phyloP scores from a whole-genome alignment of 2,888 invertebrate species.

The Hybos culiciformis region DNA sequence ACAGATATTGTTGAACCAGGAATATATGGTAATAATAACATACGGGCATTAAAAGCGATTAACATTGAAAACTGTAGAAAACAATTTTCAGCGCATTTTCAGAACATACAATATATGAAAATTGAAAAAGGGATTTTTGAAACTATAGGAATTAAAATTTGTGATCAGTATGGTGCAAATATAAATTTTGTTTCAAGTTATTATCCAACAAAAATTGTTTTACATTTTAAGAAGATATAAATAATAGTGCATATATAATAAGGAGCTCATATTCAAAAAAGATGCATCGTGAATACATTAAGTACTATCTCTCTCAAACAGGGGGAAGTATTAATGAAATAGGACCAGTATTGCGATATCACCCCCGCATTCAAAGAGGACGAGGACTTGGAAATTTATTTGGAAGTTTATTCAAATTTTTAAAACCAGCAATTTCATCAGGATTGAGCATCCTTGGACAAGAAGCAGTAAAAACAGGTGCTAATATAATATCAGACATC shows the following conservation, averaged over 20 bases:
- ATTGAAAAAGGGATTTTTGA: background rate
- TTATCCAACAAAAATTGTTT: background rate
- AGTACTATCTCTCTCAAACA: background rate
- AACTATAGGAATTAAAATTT: background rate
- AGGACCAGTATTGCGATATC: constrained; percentile 1
- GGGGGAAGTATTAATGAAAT: background rate
- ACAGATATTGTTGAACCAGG: background rate
- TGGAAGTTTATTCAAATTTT: background rate
- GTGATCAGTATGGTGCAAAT: background rate
- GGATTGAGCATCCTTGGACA: background rate
- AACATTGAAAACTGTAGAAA: background rate
- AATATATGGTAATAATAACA: background rate
- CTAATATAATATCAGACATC: background rate
- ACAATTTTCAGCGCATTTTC: background rate
- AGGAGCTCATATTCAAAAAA: background rate
- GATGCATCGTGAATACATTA: background rate
- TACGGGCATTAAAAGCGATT: background rate
- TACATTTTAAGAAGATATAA: background rate
- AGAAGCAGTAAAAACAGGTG: background rate
- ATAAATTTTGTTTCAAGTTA: background rate
- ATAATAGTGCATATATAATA: background rate
- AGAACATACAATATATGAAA: background rate
- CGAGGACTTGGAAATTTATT: background rate
- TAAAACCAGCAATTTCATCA: background rate
- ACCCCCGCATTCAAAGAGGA: background rate